These are phyloP conservation scores for Triplophysa tibetana DNA, from an alignment of 2,113 vertebrate species.

Conservation along the genomic window DNA sequence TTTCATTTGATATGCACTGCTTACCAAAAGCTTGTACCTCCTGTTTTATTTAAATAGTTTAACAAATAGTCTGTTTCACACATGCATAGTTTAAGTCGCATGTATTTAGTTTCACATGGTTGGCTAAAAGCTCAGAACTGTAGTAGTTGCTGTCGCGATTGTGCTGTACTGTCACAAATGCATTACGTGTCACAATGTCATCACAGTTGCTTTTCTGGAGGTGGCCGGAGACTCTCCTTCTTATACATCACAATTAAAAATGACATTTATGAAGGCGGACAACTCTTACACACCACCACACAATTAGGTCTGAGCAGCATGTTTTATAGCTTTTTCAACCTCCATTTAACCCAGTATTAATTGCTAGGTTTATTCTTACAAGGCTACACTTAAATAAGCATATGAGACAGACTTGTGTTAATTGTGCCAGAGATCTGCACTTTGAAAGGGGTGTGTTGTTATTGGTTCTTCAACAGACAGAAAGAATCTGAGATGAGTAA, in stretches of 20 bases:
- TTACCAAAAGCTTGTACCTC: too few relatives aligned
- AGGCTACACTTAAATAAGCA: neutral
- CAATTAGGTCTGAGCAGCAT: conserved; percentile 1
- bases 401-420: conserved; percentile 21
- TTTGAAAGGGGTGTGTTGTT: neutral
- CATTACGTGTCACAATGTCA: neutral
- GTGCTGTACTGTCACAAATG: too few relatives aligned
- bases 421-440: conserved; percentile 21
- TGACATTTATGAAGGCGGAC: conserved; percentile 51
- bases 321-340: too few relatives aligned
- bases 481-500: conserved; percentile 9
- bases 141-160: too few relatives aligned
- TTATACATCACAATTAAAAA: conserved; percentile 40
- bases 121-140: too few relatives aligned
- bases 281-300: neutral
- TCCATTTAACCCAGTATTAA: neutral
- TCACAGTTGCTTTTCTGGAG: conserved; percentile 48
- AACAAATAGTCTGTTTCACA: too few relatives aligned
- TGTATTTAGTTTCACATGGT: too few relatives aligned
- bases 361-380: conserved; percentile 2
- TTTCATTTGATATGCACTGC: too few relatives aligned
- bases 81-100: too few relatives aligned
- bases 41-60: too few relatives aligned
- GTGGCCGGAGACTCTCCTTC: conserved; percentile 38
- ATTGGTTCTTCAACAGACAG: neutral